Evolutionary conservation across 1,140 invertebrate species (phyloP).

Genomic region (Drosophila repleta): DNA sequence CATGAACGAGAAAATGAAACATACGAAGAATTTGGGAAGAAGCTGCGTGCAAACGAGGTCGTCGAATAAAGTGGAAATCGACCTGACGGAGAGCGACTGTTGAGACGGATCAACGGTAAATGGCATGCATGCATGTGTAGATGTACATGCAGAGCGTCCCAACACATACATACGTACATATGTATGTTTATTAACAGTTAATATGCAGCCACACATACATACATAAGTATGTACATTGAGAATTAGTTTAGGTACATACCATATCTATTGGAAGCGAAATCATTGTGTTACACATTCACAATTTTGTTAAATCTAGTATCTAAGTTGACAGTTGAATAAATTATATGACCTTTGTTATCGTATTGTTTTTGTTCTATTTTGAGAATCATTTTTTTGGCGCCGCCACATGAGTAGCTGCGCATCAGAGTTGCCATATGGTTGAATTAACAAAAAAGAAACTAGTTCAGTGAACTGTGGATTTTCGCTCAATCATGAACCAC

Average conservation of each 20-base stretch:
- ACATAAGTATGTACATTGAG: background rate
- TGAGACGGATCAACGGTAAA: background rate
- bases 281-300: background rate
- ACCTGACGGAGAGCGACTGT: background rate
- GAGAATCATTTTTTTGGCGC: slow-evolving; percentile 7
- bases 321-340: slow-evolving; percentile 2
- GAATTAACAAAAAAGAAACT: background rate
- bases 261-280: background rate
- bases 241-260: background rate
- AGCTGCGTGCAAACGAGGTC: background rate
- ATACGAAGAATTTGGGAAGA: background rate
- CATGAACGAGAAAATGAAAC: slow-evolving; percentile 85
- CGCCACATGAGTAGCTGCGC: background rate
- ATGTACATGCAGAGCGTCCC: background rate
- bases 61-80: no score
- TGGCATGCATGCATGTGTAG: background rate
- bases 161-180: background rate
- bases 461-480: slow-evolving; percentile 5
- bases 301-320: background rate
- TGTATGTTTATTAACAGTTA: background rate
- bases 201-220: background rate
- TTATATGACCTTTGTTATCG: background rate
- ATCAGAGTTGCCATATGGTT: slow-evolving; percentile 8
- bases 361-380: background rate
- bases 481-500: slow-evolving; percentile 5